Evolutionary conservation across 2,888 invertebrate genomes (phyloP), one percentile per base, ranked within the genome.

Genomic region (Tenthredo amoena): DNA sequence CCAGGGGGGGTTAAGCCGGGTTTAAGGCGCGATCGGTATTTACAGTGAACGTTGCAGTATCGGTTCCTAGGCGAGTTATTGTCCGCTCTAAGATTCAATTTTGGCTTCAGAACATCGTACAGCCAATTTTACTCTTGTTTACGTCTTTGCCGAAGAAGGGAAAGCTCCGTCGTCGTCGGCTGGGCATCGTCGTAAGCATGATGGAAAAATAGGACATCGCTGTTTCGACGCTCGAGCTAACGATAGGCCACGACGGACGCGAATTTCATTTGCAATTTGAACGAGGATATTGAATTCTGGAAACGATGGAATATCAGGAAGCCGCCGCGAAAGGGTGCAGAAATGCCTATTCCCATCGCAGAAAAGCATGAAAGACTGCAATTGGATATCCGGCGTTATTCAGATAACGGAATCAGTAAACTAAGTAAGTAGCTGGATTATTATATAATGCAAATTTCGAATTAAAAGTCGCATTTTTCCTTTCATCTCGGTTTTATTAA

Each of bases 381-480:
- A 26, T 21, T 43, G 21, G 74, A 74, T 26, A 74, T 43, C 18
- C 21, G 15, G 0, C 74, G 74, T 9, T 68, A 68, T 68, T 31
- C 34, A 68, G 34, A 68, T 83, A 15, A 31, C 43, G 82, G 18
- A 43, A 43, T 62, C 37, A 43, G 43, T 18, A 18, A 65, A 82
- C 43, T 68, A 18, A 37, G 83, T 40, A n/a, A 21, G 21, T 65
- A 68, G 18, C 26, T 31, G 34, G 68, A 85, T 50, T 85, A 58
- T 82, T 82, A 47, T 47, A 47, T 76, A 86, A 90, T 90, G 90
- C 88, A 90, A 90, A 90, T 90, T 87, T 86, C 86, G 86, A 88
- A 90, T 89, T 88, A 88, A 88, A 89, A 89, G 88, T 88, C 87
- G 87, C 86, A 81, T 81, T 37, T 81, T 77, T 82, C 26, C 71